Base-by-base conservation (phyloP, 2,797 vertebrate genomes). In the Galaxias olidus region DNA sequence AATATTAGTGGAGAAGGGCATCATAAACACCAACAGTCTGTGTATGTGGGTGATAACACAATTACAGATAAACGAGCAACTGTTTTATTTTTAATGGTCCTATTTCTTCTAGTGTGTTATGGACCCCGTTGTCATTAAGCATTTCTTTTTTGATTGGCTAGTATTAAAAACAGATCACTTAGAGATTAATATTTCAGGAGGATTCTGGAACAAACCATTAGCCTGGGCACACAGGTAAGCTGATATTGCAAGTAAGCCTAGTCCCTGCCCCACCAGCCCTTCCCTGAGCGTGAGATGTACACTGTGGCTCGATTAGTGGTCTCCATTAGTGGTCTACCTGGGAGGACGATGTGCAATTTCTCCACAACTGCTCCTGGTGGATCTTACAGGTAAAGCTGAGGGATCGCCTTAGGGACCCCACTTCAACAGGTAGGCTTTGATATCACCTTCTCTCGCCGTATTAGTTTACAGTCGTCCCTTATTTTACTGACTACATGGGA, bases 131-230 rank as follows among this genome's bases (percentile, higher is more conserved):
- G 30, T 30, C 30, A 30, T 30, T 2, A 30, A 30, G 30, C 30
- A 30, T 30, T 30, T 30, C 6, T 30, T 30, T 30, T 30, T 30
- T 30, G 30, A 30, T 30, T 30, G 30, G 30, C 30, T 6, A 30
- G 30, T 30, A 30, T 30, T 3, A 30, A 30, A 3, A 30, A 30
- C 85, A 87, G 80, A 79, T 83, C 83, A 81, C 58, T 83, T 82
- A 89, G n/a, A 84, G 84, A 91, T 97, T 89, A 97, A 97, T 96
- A 93, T 97, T 98, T 93, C 84, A 97, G 92, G 85, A 83, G 64
- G 88, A 85, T 92, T 93, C 92, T 86, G 91, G 89, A 91, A 91
- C 93, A 93, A 93, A 93, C 92, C 90, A 90, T 94, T 93, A 94
- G 94, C 93, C 90, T 76, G 84, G 77, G 78, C 85, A 90, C 93